Base-by-base conservation (phyloP, 2,113 vertebrate species). In the Aphelocoma coerulescens region DNA sequence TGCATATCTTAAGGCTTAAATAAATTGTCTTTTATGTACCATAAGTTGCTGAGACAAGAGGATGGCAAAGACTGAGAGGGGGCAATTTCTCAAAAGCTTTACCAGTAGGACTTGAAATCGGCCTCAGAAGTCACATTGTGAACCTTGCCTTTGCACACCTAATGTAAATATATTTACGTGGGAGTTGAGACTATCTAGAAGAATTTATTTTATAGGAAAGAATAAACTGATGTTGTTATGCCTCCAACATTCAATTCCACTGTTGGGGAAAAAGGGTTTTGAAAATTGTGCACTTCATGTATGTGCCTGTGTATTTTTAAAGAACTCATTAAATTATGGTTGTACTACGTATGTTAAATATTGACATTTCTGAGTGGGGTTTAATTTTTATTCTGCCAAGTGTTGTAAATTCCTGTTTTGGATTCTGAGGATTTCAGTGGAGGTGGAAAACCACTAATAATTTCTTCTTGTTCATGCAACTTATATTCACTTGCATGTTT, bases 281-380 rank as follows among this genome's bases (percentile, higher is more conserved):
- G 46, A 73, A 91, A 89, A 73, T 69, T 48, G 55, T 54, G 35
- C 72, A 27, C 74, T 95, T 83, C 57, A 21, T 4, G 20, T 41
- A 83, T 59, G 55, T 77, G 59, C 46, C 30, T 58, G 43, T 85
- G 71, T 88, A 69, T 88, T 95, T 94, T 93, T 71, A 67, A 83
- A 88, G 68, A 95, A 85, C 67, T 93, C 88, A 66, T 85, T 86
- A 91, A 94, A 88, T 93, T 90, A 96, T 71, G 78, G 93, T 95
- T 81, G 55, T 67, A 59, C 63, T 83, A 83, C 20, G 20, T 84
- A 83, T 96, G 91, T 89, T 89, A 94, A 94, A 95, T 96, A 95
- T 92, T 95, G 93, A 93, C 92, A 94, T 94, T 96, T 96, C 85
- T 93, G 95, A 97, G 90, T 94, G 95, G 93, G 85, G 52, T 94